These are phyloP conservation scores for Bembecia ichneumoniformis DNA, from an alignment of 2,888 invertebrate genomes.

Conservation along the genomic window DNA sequence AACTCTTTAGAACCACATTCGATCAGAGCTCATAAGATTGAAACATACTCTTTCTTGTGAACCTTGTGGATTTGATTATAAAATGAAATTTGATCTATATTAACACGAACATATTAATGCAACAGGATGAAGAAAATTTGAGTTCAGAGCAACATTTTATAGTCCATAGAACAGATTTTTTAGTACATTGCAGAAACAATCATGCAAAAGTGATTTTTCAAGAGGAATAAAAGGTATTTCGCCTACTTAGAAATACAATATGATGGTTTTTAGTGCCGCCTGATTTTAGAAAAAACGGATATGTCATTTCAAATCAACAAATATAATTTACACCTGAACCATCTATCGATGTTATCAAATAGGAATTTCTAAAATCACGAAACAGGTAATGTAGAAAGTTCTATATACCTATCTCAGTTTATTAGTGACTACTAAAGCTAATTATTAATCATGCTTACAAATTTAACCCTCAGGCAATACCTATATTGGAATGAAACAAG, in stretches of 20 bases:
- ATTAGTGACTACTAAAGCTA: background rate
- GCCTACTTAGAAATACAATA: conserved; percentile 82
- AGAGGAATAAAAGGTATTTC: conserved; percentile 57
- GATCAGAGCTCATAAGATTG: conserved; percentile 91
- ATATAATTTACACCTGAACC: conserved; percentile 43
- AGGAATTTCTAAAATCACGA: conserved; percentile 73
- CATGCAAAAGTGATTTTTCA: conserved; percentile 53
- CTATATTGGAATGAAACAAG: conserved; percentile 35
- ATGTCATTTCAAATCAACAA: conserved; percentile 34
- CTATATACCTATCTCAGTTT: background rate
- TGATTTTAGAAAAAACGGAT: conserved; percentile 59
- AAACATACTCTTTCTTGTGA: conserved; percentile 90
- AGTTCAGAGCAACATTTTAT: conserved; percentile 71
- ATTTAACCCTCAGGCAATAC: conserved; percentile 29
- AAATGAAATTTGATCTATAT: conserved; percentile 93
- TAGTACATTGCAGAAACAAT: conserved; percentile 38
- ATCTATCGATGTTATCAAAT: conserved; percentile 74
- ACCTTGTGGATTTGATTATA: conserved; percentile 92
- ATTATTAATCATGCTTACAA: background rate
- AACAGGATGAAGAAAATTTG: conserved; percentile 75
- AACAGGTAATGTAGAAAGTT: conserved; percentile 38
- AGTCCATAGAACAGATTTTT: conserved; percentile 61
- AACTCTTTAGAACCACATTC: conserved; percentile 89
- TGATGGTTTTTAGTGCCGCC: conserved; percentile 75
- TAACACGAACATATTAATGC: conserved; percentile 83